Base-by-base conservation (phyloP, 2,888 invertebrate genomes). In the Leptinotarsa haldemani region DNA sequence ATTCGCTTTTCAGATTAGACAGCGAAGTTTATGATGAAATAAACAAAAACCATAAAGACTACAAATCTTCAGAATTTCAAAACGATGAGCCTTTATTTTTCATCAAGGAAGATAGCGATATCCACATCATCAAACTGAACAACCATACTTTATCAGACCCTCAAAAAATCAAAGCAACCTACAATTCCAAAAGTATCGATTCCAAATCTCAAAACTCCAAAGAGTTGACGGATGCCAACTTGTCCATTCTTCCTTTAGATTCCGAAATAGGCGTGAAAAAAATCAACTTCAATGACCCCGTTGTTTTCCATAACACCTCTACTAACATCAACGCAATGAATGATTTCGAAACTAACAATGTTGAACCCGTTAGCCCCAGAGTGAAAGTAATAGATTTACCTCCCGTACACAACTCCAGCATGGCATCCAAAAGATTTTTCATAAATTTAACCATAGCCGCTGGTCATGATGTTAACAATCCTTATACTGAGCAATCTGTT, bases 371-470 rank as follows among this genome's bases (percentile, higher is more conserved):
- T 25, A 65, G 71, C 53, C 80, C 84, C 67, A 82, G 83, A 77
- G 81, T 86, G 68, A 85, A 84, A 77, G 75, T 87, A 71, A 82
- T 87, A 65, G 83, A 87, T 75, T 83, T 87, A 20, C 87, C 87
- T 25, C 78, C 82, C 61, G 75, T 83, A 46, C 77, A 76, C 68
- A 78, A 78, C 65, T 69, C 87, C 84, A 89, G 89, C 81, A 87
- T 88, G 25, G 58, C 75, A 40, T 71, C 78, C 40, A 92, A 92
- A 87, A 91, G 93, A 82, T 92, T 95, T 81, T 89, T 95, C 79
- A 93, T 96, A 76, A 96, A 96, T 88, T 90, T 96, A 79, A 94
- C 95, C 12, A 95, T 95, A 83, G 92, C 93, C 75, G 92, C 94
- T 61, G 94, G 94, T 82, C 90, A 90, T 74, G 89, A 88, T 77